These are phyloP conservation scores for Drosophila nikananu DNA, from an alignment of 1,140 invertebrate genomes.

Conservation along the genomic window DNA sequence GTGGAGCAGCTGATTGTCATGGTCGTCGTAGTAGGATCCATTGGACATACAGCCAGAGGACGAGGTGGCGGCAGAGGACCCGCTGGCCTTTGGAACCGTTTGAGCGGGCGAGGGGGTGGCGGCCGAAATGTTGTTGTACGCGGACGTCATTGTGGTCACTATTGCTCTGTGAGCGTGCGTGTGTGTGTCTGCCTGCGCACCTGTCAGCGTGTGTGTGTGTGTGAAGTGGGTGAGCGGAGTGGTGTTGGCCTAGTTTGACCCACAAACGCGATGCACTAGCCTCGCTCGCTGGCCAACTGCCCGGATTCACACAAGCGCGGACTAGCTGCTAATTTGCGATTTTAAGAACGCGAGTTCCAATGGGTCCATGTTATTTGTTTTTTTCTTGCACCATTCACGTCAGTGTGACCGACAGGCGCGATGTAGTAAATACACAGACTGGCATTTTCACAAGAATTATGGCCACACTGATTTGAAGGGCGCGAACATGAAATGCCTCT, in stretches of 20 bases:
- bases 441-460: not conserved
- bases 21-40: slow-evolving; percentile 55
- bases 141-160: slow-evolving; percentile 48
- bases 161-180: slow-evolving; percentile 17
- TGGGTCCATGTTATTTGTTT: slow-evolving; percentile 34
- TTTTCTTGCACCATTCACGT: slow-evolving; percentile 16
- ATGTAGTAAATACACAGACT: not conserved
- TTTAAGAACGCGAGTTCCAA: slow-evolving; percentile 10
- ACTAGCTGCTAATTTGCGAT: slow-evolving; percentile 27
- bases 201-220: slow-evolving; percentile 6
- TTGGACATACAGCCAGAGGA: slow-evolving; percentile 27
- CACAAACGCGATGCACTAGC: slow-evolving; percentile 32
- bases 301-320: slow-evolving; percentile 2
- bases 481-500: not conserved
- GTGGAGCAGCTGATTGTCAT: slow-evolving; percentile 71
- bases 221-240: not conserved
- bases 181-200: slow-evolving; percentile 18
- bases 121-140: slow-evolving; percentile 30
- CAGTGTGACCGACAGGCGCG: not conserved
- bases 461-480: not conserved
- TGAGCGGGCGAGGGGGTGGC: slow-evolving; percentile 59
- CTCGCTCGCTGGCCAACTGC: slow-evolving; percentile 6
- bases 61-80: not conserved
- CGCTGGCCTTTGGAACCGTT: slow-evolving; percentile 58
- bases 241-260: slow-evolving; percentile 18